These are phyloP conservation scores for Macrosteles quadrilineatus DNA, from an alignment of 1,140 invertebrate genomes.

Conservation along the genomic window DNA sequence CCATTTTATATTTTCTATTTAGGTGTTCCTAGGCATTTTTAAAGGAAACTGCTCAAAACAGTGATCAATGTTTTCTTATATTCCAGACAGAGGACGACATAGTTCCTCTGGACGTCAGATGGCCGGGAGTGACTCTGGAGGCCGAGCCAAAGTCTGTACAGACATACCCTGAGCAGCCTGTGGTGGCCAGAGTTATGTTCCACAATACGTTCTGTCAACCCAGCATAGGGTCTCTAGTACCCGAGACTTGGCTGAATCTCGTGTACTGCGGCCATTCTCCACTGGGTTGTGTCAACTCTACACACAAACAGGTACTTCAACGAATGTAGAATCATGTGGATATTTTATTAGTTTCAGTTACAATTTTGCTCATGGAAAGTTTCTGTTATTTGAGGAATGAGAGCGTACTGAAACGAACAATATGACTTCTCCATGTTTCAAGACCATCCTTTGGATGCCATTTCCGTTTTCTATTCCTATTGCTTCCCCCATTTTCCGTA, in stretches of 20 bases:
- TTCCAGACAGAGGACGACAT: conserved; percentile 43
- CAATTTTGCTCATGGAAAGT: too few species aligned
- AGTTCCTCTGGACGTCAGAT: conserved; percentile 71
- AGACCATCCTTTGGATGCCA: too few species aligned
- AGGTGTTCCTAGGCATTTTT: too few species aligned
- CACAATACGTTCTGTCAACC: conserved; percentile 55
- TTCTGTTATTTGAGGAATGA: too few species aligned
- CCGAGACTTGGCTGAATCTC: conserved; percentile 71
- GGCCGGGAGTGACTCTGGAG: conserved; percentile 69
- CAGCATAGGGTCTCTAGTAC: conserved; percentile 59
- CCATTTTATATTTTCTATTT: too few species aligned
- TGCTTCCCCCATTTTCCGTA: too few species aligned
- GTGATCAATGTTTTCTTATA: too few species aligned
- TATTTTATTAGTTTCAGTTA: neutral
- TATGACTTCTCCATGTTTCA: too few species aligned
- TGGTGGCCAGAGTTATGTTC: conserved; percentile 71
- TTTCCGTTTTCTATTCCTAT: too few species aligned
- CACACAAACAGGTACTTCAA: conserved; percentile 54
- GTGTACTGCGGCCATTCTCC: conserved; percentile 71
- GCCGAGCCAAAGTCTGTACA: conserved; percentile 70
- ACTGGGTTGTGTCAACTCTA: conserved; percentile 52
- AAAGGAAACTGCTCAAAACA: too few species aligned
- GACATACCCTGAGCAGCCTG: conserved; percentile 73
- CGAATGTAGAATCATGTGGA: neutral
- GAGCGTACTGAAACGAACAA: too few species aligned